Conservation (phyloP, 2,113 vertebrate genomes). For the Oreochromis aureus region DNA sequence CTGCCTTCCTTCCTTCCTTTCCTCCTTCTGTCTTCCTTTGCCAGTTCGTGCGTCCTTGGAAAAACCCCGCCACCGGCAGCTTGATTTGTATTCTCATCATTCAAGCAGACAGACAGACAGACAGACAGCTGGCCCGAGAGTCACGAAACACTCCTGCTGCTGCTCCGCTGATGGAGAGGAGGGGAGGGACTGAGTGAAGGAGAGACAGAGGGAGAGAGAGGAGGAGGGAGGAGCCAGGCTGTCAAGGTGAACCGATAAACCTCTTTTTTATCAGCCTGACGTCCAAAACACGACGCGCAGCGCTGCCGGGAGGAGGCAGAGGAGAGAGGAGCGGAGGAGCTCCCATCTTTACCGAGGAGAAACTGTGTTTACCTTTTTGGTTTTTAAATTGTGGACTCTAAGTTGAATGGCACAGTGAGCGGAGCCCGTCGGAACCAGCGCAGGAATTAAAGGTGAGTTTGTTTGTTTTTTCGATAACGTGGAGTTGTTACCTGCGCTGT, state of each 20-base stretch:
- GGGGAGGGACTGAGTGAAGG: background rate
- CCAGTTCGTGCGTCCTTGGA: constrained; percentile 18
- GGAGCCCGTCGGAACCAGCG: background rate
- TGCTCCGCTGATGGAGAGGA: background rate
- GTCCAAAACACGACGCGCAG: constrained; percentile 8
- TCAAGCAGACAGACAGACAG: background rate
- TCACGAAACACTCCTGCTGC: constrained; percentile 20
- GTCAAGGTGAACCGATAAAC: constrained; percentile 44
- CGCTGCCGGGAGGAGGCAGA: background rate
- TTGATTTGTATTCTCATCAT: constrained; percentile 27
- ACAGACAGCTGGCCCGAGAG: background rate
- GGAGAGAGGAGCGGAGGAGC: background rate
- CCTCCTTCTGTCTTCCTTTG: background rate
- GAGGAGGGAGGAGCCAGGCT: constrained; percentile 12
- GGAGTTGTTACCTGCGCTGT: background rate
- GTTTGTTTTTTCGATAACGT: background rate
- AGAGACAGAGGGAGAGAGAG: background rate
- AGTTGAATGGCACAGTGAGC: background rate
- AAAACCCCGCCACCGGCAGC: background rate
- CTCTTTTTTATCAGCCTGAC: background rate
- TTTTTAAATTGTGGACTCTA: background rate
- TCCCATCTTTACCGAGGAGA: background rate
- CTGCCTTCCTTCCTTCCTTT: background rate
- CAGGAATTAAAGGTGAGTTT: constrained; percentile 12
- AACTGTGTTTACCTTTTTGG: background rate